Conservation (phyloP, 2,797 vertebrate species). For the Carapus acus region DNA sequence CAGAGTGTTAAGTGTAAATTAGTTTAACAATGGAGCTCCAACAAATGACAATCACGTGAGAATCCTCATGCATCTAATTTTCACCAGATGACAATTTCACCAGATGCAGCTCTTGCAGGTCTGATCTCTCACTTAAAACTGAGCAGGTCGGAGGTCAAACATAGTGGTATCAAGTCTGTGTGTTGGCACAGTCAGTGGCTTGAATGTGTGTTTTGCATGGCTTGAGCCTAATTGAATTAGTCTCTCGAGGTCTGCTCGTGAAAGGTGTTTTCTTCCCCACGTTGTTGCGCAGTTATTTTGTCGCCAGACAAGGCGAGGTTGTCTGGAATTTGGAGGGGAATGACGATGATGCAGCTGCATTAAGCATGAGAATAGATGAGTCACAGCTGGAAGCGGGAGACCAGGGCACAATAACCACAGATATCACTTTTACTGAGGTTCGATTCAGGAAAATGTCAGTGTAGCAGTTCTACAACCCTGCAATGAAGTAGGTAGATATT, state of each 20-base stretch:
- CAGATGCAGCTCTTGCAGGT: slow-evolving; percentile 42
- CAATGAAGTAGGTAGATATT: too few species aligned
- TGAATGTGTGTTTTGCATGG: slow-evolving; percentile 8
- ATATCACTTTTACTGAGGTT: too few species aligned
- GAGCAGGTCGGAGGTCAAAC: slow-evolving; percentile 11
- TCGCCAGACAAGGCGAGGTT: slow-evolving; percentile 43
- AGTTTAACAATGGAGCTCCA: slow-evolving; percentile 31
- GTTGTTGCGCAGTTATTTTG: slow-evolving; percentile 27
- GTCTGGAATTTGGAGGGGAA: slow-evolving; percentile 47
- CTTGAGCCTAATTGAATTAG: slow-evolving; percentile 27
- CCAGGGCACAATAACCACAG: slow-evolving; percentile 28
- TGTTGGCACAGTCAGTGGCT: neutral
- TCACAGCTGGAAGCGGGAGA: slow-evolving; percentile 33
- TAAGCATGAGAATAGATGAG: slow-evolving; percentile 43
- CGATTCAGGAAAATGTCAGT: too few species aligned
- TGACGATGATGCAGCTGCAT: slow-evolving; percentile 46
- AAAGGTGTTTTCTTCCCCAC: slow-evolving; percentile 19
- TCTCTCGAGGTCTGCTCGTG: slow-evolving; percentile 15
- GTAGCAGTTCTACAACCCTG: too few species aligned
- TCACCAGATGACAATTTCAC: slow-evolving; percentile 35
- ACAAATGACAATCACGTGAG: slow-evolving; percentile 28
- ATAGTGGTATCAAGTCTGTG: slow-evolving; percentile 13
- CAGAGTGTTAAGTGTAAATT: slow-evolving; percentile 31
- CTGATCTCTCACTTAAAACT: slow-evolving; percentile 34
- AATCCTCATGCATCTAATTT: slow-evolving; percentile 29